Conservation (phyloP, 1,140 invertebrate species). For the Atta colombica region DNA sequence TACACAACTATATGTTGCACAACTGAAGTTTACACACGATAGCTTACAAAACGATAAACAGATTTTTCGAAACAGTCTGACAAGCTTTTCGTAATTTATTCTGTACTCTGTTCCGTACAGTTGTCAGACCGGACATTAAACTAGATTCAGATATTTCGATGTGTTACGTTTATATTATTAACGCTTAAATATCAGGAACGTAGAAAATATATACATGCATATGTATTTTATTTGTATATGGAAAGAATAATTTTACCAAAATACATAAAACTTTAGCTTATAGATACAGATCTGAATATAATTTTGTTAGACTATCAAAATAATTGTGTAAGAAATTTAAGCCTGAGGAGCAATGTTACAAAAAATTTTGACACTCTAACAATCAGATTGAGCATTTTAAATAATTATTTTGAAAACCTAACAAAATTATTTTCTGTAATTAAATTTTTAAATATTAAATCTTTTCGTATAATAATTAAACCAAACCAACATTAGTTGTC, state of each 20-base stretch:
- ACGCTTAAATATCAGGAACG: background rate
- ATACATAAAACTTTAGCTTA: too few relatives aligned
- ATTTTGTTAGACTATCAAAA: too few relatives aligned
- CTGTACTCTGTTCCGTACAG: background rate
- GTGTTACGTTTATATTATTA: background rate
- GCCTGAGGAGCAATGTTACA: too few relatives aligned
- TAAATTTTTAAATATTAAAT: too few relatives aligned
- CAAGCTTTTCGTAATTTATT: slow-evolving; percentile 23
- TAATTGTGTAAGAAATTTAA: too few relatives aligned
- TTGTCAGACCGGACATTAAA: background rate
- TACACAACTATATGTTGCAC: background rate
- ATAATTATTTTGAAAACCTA: too few relatives aligned
- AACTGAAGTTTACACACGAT: background rate
- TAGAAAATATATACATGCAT: background rate
- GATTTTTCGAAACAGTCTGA: slow-evolving; percentile 1
- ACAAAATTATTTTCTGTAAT: too few relatives aligned
- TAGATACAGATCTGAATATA: too few relatives aligned
- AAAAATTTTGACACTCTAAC: too few relatives aligned
- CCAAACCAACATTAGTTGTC: too few relatives aligned
- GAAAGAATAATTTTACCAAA: too few relatives aligned
- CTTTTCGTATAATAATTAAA: background rate
- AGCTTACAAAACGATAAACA: slow-evolving; percentile 10
- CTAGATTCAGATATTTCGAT: background rate
- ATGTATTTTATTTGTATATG: background rate
- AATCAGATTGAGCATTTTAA: too few relatives aligned